Conservation (phyloP, 2,797 vertebrate genomes). For the Margarornis squamiger region DNA sequence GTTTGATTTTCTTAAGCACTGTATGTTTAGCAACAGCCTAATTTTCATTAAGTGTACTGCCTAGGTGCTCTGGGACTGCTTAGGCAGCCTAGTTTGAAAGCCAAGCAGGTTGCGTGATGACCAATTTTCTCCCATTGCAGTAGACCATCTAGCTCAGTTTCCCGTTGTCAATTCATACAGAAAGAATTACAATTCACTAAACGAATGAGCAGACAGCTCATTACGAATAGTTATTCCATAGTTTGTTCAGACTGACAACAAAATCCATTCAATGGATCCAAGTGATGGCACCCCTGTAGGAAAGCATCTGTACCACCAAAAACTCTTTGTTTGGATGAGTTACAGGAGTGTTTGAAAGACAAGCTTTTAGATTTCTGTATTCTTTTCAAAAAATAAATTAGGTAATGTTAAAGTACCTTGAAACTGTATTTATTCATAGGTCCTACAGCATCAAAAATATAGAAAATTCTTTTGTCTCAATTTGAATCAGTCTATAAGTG, state of each 20-base stretch:
- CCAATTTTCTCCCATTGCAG: conserved; percentile 12
- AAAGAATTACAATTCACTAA: conserved; percentile 20
- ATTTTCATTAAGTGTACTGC: conserved; percentile 4
- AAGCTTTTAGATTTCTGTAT: not conserved
- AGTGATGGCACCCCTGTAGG: not conserved
- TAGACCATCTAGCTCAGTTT: not conserved
- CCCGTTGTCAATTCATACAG: conserved; percentile 27
- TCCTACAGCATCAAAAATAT: not conserved
- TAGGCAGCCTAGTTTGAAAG: conserved; percentile 2
- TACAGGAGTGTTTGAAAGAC: not conserved
- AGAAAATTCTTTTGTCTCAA: not conserved
- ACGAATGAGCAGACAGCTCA: conserved; percentile 10
- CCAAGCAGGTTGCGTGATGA: not conserved
- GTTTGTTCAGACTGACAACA: conserved; percentile 20
- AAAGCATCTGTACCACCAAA: not conserved
- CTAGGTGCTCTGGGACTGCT: not conserved
- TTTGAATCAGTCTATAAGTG: not conserved
- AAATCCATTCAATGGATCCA: conserved; percentile 6
- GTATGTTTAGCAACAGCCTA: not conserved
- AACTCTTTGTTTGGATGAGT: not conserved
- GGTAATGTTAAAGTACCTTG: not conserved
- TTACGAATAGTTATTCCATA: conserved; percentile 25
- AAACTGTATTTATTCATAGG: not conserved
- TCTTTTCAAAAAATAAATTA: not conserved
- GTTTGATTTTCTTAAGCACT: not conserved